phyloP scores from a whole-genome alignment of 1,140 invertebrate genomes.

The Drosophila mayri region DNA sequence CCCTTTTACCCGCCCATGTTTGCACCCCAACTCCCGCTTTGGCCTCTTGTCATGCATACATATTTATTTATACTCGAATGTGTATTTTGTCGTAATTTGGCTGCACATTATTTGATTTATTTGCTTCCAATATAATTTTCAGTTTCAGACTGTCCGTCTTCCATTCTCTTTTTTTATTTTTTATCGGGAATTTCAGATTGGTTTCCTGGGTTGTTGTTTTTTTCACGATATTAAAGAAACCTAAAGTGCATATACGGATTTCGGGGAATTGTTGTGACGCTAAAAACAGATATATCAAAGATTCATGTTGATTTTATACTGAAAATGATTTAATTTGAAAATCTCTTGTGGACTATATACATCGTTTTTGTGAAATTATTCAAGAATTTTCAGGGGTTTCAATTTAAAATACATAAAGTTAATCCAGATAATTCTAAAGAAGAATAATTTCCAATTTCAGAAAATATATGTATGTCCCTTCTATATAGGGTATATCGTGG shows the following conservation, averaged over 20 bases:
- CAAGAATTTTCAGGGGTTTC: background rate
- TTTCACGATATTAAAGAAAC: constrained; percentile 46
- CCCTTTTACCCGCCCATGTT: background rate
- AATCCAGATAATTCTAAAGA: background rate
- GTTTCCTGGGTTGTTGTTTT: constrained; percentile 23
- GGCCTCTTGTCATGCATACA: constrained; percentile 64
- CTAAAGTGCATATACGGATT: constrained; percentile 42
- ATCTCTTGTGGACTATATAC: too few species aligned
- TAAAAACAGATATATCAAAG: background rate
- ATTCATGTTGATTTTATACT: background rate
- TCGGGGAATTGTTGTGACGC: constrained; percentile 45
- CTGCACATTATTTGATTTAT: constrained; percentile 80
- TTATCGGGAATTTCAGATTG: constrained; percentile 64
- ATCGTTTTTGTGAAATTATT: too few species aligned
- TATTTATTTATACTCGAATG: constrained; percentile 67
- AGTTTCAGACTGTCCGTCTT: constrained; percentile 26
- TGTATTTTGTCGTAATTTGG: constrained; percentile 79
- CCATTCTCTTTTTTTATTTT: constrained; percentile 49
- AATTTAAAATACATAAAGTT: background rate
- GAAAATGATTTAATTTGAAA: background rate
- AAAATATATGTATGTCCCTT: too few species aligned
- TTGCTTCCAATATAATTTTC: constrained; percentile 76
- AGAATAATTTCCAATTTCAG: too few species aligned
- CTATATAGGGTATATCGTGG: constrained; percentile 8
- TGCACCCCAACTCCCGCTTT: constrained; percentile 17